Percentiles rank a stretch among this genome's conserved stretches.
These are phyloP conservation scores for Eledone cirrhosa DNA, from an alignment of 2,888 invertebrate genomes.

Conservation along the genomic window DNA sequence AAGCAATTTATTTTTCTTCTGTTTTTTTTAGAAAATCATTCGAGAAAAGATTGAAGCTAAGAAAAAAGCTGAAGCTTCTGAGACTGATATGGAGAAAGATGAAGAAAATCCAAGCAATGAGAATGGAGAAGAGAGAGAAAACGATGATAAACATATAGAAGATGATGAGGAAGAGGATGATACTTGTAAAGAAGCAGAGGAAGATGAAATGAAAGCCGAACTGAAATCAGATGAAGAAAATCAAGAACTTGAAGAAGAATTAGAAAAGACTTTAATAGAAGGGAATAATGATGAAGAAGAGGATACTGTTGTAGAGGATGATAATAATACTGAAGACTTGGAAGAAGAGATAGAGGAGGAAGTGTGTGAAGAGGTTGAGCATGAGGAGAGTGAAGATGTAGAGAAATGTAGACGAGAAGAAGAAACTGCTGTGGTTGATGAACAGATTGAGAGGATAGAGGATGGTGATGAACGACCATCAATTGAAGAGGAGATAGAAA, in stretches of 20 bases:
- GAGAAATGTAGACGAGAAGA: background rate
- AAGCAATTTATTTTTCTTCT: background rate
- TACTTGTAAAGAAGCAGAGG: background rate
- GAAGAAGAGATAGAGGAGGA: no score
- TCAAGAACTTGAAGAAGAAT: no score
- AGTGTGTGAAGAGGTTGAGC: no score
- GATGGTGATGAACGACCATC: background rate
- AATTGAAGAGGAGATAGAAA: background rate
- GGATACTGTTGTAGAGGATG: no score
- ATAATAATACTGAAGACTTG: no score
- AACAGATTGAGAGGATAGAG: background rate
- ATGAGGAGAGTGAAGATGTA: background rate
- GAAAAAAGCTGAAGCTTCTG: conserved; percentile 16
- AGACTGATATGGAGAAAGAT: conserved; percentile 10
- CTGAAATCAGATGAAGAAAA: no score
- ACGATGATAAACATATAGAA: background rate
- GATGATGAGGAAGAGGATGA: background rate
- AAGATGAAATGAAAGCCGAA: background rate
- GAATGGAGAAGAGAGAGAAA: background rate
- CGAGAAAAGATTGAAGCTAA: conserved; percentile 23
- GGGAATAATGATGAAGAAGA: no score
- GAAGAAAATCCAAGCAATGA: background rate
- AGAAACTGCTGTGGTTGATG: background rate
- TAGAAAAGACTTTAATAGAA: no score
- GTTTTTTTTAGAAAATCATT: conserved; percentile 15